Evolutionary conservation across 2,113 vertebrate species (phyloP), one percentile per base, ranked within the genome.

Genomic region (Poecile atricapillus): DNA sequence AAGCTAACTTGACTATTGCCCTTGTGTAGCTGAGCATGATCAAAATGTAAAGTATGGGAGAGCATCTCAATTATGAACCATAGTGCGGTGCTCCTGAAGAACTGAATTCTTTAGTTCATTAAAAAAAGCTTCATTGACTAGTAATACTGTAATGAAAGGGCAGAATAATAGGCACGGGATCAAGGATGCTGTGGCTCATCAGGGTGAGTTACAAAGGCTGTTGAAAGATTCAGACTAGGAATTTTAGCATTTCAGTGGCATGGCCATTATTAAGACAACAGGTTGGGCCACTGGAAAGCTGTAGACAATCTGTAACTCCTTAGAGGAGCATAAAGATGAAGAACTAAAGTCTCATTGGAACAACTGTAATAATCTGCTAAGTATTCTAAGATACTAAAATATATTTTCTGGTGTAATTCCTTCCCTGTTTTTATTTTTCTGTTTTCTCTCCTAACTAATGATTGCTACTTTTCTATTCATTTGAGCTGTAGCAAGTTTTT

Each of bases 1-100:
- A 98, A 97, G 91, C 92, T 94, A 96, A 97, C 97, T 96, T 94
- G 88, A 86, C 94, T 96, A 92, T 93, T 95, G 91, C 93, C 96
- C 92, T 95, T 96, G 77, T 95, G 75, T 92, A 94, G 96, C 84
- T 96, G 87, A 93, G 90, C 96, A 95, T 96, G 96, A 97, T 97
- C 94, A 97, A 97, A 98, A 97, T 97, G 93, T 74, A 90, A 97
- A 97, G 50, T 80, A 58, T 91, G 78, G 78, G 91, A 96, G 91
- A 90, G 65, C 39, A 94, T 96, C 90, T 96, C 93, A 90, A 89
- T 97, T 95, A 91, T 68, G 83, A 96, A 85, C 67, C 65, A 25
- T 28, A 81, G 68, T 85, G 37, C 56, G 84, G 49, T 89, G 85
- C 28, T 73, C 53, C 47, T 83, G 67, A 47, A 60, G 82, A 76